Percentiles rank a stretch among this genome's conserved stretches.
phyloP scores from a whole-genome alignment of 2,113 vertebrate genomes.

The Bostrychus sinensis region DNA sequence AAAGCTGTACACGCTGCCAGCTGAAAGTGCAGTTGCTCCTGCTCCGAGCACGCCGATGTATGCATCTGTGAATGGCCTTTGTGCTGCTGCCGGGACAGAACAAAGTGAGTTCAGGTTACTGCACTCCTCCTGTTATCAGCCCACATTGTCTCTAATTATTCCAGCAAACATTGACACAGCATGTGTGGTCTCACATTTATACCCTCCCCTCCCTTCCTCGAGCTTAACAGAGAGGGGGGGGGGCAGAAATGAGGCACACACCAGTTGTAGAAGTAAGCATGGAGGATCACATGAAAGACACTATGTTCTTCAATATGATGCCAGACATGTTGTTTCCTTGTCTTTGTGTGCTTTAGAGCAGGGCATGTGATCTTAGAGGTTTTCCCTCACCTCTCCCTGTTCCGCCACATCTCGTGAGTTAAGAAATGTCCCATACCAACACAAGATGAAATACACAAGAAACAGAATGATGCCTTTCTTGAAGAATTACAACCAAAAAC shows the following conservation, averaged over 20 bases:
- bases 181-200: constrained; percentile 78
- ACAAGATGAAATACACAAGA: constrained; percentile 12
- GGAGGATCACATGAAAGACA: constrained; percentile 19
- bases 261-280: constrained; percentile 21
- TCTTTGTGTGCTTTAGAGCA: constrained; percentile 7
- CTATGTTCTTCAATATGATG: constrained; percentile 10
- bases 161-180: constrained; percentile 75
- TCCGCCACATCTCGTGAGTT: constrained; percentile 20
- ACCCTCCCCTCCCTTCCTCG: constrained; percentile 15
- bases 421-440: constrained; percentile 33
- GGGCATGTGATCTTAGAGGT: not conserved
- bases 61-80: constrained; percentile 70
- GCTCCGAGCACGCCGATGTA: constrained; percentile 39
- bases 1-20: not conserved
- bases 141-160: constrained; percentile 77
- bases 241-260: constrained; percentile 15
- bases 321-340: not conserved
- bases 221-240: constrained; percentile 40
- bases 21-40: constrained; percentile 54
- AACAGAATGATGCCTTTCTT: constrained; percentile 25
- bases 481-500: constrained; percentile 24
- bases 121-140: constrained; percentile 70
- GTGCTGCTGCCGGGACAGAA: constrained; percentile 68
- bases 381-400: constrained; percentile 38
- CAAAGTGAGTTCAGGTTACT: constrained; percentile 76